phyloP scores from a whole-genome alignment of 92 coral and sea anemone genomes.

The Scolanthus callimorphus region DNA sequence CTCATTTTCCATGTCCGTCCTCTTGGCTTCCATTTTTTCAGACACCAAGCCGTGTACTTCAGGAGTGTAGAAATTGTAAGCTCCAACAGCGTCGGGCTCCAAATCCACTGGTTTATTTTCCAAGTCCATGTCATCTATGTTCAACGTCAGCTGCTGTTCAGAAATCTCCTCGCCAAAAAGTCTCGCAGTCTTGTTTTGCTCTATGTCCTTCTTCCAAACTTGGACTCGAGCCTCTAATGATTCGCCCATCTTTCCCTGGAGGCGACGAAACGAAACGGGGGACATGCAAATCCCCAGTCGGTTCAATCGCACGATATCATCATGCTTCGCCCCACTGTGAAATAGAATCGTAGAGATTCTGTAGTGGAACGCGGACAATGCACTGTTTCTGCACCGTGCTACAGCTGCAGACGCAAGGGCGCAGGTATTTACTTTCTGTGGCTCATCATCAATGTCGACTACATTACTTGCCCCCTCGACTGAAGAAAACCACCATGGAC shows the following conservation, averaged over 20 bases:
- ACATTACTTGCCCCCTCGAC: not conserved
- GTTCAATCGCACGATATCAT: constrained; percentile 37
- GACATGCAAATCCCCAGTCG: constrained; percentile 56
- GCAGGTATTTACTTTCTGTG: constrained; percentile 1
- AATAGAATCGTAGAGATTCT: constrained; percentile 56
- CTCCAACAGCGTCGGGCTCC: constrained; percentile 5
- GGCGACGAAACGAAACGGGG: constrained; percentile 15
- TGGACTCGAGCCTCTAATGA: constrained; percentile 17
- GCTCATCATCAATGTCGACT: not conserved
- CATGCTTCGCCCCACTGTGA: constrained; percentile 50
- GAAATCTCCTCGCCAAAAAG: constrained; percentile 20
- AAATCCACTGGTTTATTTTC: constrained; percentile 4
- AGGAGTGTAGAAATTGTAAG: constrained; percentile 8
- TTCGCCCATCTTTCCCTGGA: constrained; percentile 33
- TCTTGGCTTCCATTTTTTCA: constrained; percentile 4
- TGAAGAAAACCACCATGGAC: not conserved
- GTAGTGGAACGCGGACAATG: constrained; percentile 47
- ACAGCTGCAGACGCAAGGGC: constrained; percentile 35
- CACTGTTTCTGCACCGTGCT: constrained; percentile 8
- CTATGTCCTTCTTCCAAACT: constrained; percentile 35
- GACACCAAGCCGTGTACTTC: constrained; percentile 3
- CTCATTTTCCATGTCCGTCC: constrained; percentile 3
- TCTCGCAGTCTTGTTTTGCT: constrained; percentile 5
- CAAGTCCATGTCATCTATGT: constrained; percentile 1
- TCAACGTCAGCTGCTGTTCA: constrained; percentile 6